Evolutionary conservation across 1,140 invertebrate species (phyloP).

Genomic region (Orchesella cincta): DNA sequence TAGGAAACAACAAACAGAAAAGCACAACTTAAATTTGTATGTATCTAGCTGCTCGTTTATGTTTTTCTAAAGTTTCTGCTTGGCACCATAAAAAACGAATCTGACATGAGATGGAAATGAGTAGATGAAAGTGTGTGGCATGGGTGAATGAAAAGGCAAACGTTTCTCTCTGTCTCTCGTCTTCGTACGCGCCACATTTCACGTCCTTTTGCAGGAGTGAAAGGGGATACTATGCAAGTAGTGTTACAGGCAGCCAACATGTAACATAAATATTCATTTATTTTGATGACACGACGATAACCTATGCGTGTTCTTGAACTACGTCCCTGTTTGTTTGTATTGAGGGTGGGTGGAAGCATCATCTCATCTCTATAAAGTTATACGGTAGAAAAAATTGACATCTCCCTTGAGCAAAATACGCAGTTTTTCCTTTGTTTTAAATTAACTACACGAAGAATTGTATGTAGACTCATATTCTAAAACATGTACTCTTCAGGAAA

Average conservation of each 20-base stretch:
- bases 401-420: slow-evolving; percentile 16
- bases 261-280: background rate
- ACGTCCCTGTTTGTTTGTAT: slow-evolving; percentile 3
- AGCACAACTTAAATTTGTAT: background rate
- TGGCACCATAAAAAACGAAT: slow-evolving; percentile 9
- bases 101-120: background rate
- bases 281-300: slow-evolving; percentile 23
- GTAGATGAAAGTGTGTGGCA: background rate
- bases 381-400: slow-evolving; percentile 13
- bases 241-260: too few species aligned
- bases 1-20: background rate
- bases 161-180: too few species aligned
- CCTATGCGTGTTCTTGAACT: background rate
- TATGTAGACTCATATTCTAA: too few species aligned
- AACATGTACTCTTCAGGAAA: background rate
- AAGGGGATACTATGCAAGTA: too few species aligned
- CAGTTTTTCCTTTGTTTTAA: background rate
- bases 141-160: too few species aligned
- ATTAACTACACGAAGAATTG: slow-evolving; percentile 12
- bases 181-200: too few species aligned
- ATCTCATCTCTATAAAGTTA: too few species aligned
- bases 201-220: too few species aligned
- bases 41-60: background rate
- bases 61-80: background rate
- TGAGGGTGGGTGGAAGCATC: too few species aligned